Percentiles rank a stretch among this genome's conserved stretches.
These are phyloP conservation scores for Zapornia atra DNA, from an alignment of 2,113 vertebrate genomes.

Conservation along the genomic window DNA sequence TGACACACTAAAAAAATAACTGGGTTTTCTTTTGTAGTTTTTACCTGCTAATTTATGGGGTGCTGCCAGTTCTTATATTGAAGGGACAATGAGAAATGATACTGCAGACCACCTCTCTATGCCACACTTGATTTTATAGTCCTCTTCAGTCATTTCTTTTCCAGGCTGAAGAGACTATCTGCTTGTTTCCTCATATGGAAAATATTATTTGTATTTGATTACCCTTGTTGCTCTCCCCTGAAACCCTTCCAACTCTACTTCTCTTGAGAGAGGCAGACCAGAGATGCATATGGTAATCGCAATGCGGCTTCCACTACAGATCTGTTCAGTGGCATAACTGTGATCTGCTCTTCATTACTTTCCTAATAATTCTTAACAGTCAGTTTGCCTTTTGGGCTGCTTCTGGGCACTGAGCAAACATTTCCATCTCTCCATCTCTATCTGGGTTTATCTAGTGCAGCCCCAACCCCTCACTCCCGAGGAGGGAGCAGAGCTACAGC, in stretches of 20 bases:
- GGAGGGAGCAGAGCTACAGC: not conserved
- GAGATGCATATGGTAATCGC: not conserved
- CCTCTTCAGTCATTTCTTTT: slow-evolving; percentile 10
- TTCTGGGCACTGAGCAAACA: not conserved
- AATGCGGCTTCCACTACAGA: not conserved
- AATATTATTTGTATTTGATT: slow-evolving; percentile 40
- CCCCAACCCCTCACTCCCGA: not conserved
- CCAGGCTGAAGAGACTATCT: not conserved
- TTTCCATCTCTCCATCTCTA: slow-evolving; percentile 27
- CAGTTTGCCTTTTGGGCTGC: slow-evolving; percentile 26
- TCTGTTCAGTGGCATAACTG: not conserved
- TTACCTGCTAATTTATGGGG: not conserved
- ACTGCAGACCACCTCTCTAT: not conserved
- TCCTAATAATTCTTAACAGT: slow-evolving; percentile 28
- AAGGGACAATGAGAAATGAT: not conserved
- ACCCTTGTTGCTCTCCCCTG: slow-evolving; percentile 16
- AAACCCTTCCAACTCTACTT: slow-evolving; percentile 33
- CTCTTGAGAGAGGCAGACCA: not conserved
- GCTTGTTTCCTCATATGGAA: slow-evolving; percentile 32
- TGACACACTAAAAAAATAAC: not conserved
- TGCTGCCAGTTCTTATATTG: not conserved
- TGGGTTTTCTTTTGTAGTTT: not conserved
- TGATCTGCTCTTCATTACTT: slow-evolving; percentile 44
- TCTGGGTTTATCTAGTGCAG: slow-evolving; percentile 3
- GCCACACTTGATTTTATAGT: not conserved